Conservation (phyloP, 2,113 vertebrate genomes). For the Leptobrachium ailaonicum region DNA sequence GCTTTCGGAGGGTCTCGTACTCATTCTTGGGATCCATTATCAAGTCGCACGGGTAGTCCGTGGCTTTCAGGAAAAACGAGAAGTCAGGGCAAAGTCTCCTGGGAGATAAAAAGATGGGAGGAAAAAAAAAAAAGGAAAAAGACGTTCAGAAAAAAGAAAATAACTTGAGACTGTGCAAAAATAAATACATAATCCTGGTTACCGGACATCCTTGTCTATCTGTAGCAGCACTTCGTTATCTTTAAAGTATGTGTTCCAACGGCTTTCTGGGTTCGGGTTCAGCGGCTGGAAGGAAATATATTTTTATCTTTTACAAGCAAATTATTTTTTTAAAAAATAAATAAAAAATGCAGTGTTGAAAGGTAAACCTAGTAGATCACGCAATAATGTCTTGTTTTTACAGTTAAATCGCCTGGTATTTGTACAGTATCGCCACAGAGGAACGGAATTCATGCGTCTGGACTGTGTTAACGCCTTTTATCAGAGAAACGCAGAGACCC, state of each 20-base stretch:
- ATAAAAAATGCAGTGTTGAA: too few relatives aligned
- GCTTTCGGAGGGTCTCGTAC: constrained; percentile 87
- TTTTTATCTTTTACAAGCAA: not conserved
- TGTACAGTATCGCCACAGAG: too few relatives aligned
- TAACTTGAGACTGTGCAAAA: too few relatives aligned
- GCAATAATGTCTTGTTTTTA: too few relatives aligned
- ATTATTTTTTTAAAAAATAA: too few relatives aligned
- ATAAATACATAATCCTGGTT: constrained; percentile 18
- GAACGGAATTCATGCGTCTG: too few relatives aligned
- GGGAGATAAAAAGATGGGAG: constrained; percentile 16
- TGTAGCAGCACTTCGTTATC: constrained; percentile 96
- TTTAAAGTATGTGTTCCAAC: constrained; percentile 97
- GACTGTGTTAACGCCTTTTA: too few relatives aligned
- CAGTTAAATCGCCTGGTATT: too few relatives aligned
- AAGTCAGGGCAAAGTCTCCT: constrained; percentile 95
- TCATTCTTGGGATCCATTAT: constrained; percentile 96
- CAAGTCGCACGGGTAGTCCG: constrained; percentile 88
- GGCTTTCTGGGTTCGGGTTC: constrained; percentile 93
- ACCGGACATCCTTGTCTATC: constrained; percentile 98
- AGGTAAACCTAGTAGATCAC: too few relatives aligned
- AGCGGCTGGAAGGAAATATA: constrained; percentile 75
- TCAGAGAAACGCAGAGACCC: too few relatives aligned
- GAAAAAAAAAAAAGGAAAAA: too few relatives aligned
- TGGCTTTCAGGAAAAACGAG: constrained; percentile 94
- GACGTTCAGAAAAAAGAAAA: too few relatives aligned